Evolutionary conservation across 1,140 invertebrate species (phyloP), one percentile per base, ranked within the genome.

Genomic region (Hormaphis cornu): DNA sequence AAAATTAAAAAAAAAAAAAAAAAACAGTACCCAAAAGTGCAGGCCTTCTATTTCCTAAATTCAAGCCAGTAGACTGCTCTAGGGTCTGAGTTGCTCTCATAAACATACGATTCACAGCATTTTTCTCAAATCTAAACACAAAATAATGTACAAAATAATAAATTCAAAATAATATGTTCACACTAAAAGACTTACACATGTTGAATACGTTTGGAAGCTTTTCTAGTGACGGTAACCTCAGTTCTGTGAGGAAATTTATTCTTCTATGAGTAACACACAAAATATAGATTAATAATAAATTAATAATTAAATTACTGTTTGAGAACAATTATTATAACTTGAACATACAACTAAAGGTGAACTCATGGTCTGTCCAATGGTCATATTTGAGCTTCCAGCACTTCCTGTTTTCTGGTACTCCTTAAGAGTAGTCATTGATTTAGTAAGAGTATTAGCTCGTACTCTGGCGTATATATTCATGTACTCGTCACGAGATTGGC

Each of bases 91-190:
- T 90, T 1, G 89, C 91, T 75, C 88, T 90, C 75, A 90, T 79
- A 73, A 94, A 81, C 81, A 93, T 89, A 77, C 89, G 89, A 70
- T 89, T 90, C n/a, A n/a, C n/a, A 0, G 92, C 91, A 76, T 91
- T 90, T 73, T 89, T 90, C 74, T 93, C 90, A 53, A 76, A 75
- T 22, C 72, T 75, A n/a, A 22, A 71, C n/a, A 69, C 14, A 48
- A 30, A 20, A 46, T 46, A 69, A 71, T 35, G 18, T 20, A 71
- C 35, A 70, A 48, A 24, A 9, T 24, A 40, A 58, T 40, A 7
- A 40, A 40, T 1, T 14, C 24, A 1, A 58, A 16, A 37, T 3
- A 9, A 40, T 40, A 42, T 24, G 16, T 24, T 0, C 26, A 40
- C 14, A 69, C 30, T 58, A 20, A 12, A 20, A 18, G 58, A 79